A percentile compares a stretch with the other conserved stretches of the same genome.
Conservation (phyloP, 2,113 vertebrate genomes). For the Notothenia rossii region DNA sequence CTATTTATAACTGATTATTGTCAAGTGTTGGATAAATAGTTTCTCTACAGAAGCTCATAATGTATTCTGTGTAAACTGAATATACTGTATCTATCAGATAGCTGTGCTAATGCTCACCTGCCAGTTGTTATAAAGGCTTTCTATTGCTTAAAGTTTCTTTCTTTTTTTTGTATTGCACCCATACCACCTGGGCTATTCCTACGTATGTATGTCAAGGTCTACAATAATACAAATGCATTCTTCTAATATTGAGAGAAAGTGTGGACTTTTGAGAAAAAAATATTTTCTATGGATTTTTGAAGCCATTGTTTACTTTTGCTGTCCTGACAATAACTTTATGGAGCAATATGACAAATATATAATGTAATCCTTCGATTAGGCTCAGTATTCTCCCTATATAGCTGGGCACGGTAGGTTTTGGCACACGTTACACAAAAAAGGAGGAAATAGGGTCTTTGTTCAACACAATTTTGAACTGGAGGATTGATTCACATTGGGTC, state of each 20-base stretch:
- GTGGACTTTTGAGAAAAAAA: neutral
- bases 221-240: neutral
- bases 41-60: neutral
- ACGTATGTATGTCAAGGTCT: neutral
- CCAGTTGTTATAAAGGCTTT: too few species aligned
- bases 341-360: neutral
- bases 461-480: neutral
- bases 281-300: neutral
- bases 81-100: too few species aligned
- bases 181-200: neutral
- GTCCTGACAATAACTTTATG: neutral
- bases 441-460: slow-evolving; percentile 1
- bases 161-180: neutral
- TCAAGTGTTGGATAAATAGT: neutral
- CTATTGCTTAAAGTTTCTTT: too few species aligned
- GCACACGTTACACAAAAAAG: neutral
- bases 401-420: neutral
- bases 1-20: neutral
- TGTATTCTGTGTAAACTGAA: neutral
- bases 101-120: neutral
- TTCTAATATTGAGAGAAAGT: neutral
- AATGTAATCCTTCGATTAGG: neutral
- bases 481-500: neutral
- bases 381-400: neutral
- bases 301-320: neutral